Conservation (phyloP, 2,797 vertebrate species). For the Vultur gryphus region DNA sequence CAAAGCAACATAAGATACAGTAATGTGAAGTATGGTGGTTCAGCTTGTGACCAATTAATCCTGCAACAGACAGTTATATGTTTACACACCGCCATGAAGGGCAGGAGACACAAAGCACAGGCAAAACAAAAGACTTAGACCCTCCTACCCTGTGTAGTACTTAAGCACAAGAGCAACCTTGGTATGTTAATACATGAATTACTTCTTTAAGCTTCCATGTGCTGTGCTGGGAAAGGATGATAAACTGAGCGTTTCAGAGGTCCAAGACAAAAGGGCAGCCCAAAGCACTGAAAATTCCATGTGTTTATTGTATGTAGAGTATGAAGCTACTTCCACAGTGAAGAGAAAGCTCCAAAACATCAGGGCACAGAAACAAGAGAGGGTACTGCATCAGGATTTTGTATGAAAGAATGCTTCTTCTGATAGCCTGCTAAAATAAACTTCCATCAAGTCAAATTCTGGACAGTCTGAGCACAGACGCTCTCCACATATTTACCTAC, state of each 20-base stretch:
- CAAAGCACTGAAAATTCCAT: slow-evolving; percentile 7
- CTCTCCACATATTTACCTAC: slow-evolving; percentile 56
- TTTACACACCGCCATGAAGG: neutral
- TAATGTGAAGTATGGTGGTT: neutral
- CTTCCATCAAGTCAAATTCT: slow-evolving; percentile 62
- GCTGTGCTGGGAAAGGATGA: neutral
- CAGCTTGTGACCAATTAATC: neutral
- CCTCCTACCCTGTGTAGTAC: neutral
- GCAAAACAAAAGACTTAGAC: neutral
- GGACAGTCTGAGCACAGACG: slow-evolving; percentile 27
- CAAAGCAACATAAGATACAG: neutral
- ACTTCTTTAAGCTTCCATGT: slow-evolving; percentile 4
- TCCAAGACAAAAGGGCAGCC: neutral
- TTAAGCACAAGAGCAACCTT: neutral
- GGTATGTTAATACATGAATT: neutral
- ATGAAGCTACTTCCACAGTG: slow-evolving; percentile 1
- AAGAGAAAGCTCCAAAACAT: neutral
- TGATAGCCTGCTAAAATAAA: slow-evolving; percentile 66
- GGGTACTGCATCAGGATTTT: slow-evolving; percentile 22
- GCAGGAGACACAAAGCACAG: neutral
- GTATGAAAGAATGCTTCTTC: slow-evolving; percentile 50
- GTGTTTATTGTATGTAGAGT: neutral
- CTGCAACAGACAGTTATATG: neutral
- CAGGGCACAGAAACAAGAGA: neutral
- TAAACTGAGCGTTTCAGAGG: slow-evolving; percentile 29